phyloP scores from a whole-genome alignment of 2,797 vertebrate genomes.

The Aeoliscus strigatus region DNA sequence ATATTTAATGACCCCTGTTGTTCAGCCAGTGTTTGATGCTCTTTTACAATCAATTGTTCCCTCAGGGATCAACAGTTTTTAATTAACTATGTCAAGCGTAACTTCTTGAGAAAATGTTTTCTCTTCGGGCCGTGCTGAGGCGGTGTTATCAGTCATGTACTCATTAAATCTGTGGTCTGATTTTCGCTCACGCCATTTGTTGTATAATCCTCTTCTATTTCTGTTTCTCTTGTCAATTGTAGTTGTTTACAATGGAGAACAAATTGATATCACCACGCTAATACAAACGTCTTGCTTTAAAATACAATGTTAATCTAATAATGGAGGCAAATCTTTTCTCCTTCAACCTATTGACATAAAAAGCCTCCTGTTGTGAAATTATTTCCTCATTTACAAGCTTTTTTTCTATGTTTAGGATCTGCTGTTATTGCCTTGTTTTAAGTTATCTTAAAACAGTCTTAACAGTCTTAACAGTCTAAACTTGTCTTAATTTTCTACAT shows the following conservation, averaged over 20 bases:
- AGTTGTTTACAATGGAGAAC: constrained; percentile 1
- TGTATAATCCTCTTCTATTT: constrained; percentile 8
- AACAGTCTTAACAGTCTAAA: no score
- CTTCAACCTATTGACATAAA: no score
- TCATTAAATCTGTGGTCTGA: constrained; percentile 39
- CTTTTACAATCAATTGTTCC: constrained; percentile 35
- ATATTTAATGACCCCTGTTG: constrained; percentile 24
- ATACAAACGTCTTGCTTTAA: background rate
- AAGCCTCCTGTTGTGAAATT: no score
- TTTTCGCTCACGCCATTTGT: constrained; percentile 24
- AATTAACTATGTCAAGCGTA: constrained; percentile 45
- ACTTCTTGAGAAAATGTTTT: constrained; percentile 31
- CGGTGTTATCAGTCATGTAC: constrained; percentile 20
- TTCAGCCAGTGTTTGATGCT: constrained; percentile 23
- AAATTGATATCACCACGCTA: constrained; percentile 7
- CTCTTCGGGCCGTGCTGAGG: constrained; percentile 15
- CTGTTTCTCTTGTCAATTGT: constrained; percentile 8
- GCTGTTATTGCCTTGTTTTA: no score
- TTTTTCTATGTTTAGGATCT: no score
- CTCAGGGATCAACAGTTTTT: constrained; percentile 54
- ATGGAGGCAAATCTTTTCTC: no score
- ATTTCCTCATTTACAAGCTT: no score
- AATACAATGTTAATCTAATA: background rate
- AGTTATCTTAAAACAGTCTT: no score
- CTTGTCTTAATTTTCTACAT: no score